phyloP scores from a whole-genome alignment of 2,113 vertebrate genomes.

The Oxyruncus cristatus region DNA sequence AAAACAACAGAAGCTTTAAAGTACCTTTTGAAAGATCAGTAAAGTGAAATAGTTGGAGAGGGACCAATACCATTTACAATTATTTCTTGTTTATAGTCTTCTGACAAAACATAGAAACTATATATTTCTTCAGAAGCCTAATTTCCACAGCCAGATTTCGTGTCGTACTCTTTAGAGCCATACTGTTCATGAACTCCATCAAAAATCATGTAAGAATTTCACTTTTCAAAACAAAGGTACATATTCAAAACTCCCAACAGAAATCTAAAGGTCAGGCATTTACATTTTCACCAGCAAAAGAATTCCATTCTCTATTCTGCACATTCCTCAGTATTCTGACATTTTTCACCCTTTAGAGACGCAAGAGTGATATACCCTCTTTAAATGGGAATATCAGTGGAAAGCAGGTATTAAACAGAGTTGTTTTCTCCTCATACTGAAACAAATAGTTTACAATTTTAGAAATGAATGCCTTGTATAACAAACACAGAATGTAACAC shows the following conservation, averaged over 20 bases:
- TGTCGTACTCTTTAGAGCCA: not conserved
- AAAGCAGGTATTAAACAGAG: conserved; percentile 15
- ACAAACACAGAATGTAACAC: not conserved
- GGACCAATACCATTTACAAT: not conserved
- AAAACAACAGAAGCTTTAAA: not conserved
- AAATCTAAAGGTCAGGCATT: conserved; percentile 28
- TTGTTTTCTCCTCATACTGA: not conserved
- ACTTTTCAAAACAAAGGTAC: not conserved
- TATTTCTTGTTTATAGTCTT: not conserved
- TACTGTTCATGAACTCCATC: not conserved
- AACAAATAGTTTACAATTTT: conserved; percentile 27
- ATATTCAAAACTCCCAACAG: not conserved
- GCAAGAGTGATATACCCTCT: not conserved
- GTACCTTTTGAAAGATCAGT: not conserved
- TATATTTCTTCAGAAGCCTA: not conserved
- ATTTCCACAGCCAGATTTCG: not conserved
- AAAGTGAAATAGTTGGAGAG: not conserved
- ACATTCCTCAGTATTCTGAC: not conserved
- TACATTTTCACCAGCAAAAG: not conserved
- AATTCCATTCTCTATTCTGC: not conserved
- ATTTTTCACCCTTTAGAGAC: not conserved
- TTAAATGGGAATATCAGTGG: conserved; percentile 28
- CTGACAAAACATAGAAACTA: not conserved
- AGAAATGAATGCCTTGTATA: not conserved
- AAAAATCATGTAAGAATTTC: not conserved